A percentile compares a stretch with the other conserved stretches of the same genome.
Evolutionary conservation across 1,140 invertebrate species (phyloP).

Genomic region (Pseudomyrmex concolor): DNA sequence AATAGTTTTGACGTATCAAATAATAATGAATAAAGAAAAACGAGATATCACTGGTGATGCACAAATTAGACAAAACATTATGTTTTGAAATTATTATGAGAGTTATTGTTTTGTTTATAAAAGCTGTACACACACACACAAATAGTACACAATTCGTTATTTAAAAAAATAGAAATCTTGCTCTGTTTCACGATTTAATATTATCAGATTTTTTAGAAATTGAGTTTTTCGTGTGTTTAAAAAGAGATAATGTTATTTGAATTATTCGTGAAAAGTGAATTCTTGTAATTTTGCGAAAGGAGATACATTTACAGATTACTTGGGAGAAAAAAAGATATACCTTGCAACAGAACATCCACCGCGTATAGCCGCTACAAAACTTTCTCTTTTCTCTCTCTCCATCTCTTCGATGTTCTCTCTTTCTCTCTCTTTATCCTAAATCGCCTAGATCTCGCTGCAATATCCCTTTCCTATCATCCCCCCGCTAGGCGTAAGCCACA

Average conservation of each 20-base stretch:
- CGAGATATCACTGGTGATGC: not conserved
- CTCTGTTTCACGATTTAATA: not conserved
- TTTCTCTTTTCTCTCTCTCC: not conserved
- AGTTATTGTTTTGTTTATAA: not conserved
- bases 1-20: not conserved
- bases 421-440: conserved; percentile 51
- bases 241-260: not conserved
- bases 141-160: not conserved
- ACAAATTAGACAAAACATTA: not conserved
- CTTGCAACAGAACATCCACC: conserved; percentile 19
- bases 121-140: not conserved
- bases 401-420: not conserved
- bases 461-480: conserved; percentile 41
- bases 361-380: conserved; percentile 6
- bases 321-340: conserved; percentile 12
- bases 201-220: not conserved
- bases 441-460: conserved; percentile 61
- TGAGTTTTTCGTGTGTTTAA: not conserved
- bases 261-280: conserved; percentile 2
- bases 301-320: conserved; percentile 18
- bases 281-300: conserved; percentile 2
- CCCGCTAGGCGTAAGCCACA: conserved; percentile 68
- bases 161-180: not conserved
- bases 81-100: not conserved
- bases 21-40: not conserved